A percentile compares a stretch with the other conserved stretches of the same genome.
Conservation (phyloP, 2,113 vertebrate genomes). For the Elachura formosa region DNA sequence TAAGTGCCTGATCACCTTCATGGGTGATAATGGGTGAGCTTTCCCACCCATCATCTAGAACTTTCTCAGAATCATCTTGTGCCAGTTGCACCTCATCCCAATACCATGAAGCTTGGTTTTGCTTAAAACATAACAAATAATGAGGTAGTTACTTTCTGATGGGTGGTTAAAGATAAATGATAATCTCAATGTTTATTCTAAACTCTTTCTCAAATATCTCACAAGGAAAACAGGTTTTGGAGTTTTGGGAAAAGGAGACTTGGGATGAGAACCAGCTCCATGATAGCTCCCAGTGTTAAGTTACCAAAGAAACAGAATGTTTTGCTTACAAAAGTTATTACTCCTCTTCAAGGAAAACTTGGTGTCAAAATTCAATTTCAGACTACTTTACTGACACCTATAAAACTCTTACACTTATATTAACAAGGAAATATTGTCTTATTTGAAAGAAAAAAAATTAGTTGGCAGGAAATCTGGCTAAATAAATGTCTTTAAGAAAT, state of each 20-base stretch:
- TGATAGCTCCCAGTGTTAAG: background rate
- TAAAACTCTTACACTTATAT: background rate
- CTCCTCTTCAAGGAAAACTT: background rate
- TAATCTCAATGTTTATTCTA: background rate
- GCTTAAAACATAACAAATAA: background rate
- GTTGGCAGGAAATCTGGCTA: background rate
- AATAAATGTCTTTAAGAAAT: background rate
- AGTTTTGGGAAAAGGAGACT: background rate
- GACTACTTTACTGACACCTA: fast-evolving
- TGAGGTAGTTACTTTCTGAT: background rate
- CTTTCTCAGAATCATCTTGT: background rate
- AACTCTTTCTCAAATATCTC: background rate
- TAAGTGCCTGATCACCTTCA: background rate
- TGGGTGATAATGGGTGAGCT: background rate
- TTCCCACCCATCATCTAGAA: background rate
- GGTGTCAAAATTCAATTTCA: background rate
- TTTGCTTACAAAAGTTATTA: background rate
- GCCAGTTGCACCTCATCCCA: too few relatives aligned
- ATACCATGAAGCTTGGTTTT: background rate
- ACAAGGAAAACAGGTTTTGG: background rate
- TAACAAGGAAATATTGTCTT: background rate
- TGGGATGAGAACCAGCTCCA: background rate
- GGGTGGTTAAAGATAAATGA: background rate
- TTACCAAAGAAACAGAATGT: background rate
- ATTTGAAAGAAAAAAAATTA: background rate